Percentiles rank a stretch among this genome's conserved stretches.
Evolutionary conservation across 2,888 invertebrate genomes (phyloP).

Genomic region (Hyles lineata): DNA sequence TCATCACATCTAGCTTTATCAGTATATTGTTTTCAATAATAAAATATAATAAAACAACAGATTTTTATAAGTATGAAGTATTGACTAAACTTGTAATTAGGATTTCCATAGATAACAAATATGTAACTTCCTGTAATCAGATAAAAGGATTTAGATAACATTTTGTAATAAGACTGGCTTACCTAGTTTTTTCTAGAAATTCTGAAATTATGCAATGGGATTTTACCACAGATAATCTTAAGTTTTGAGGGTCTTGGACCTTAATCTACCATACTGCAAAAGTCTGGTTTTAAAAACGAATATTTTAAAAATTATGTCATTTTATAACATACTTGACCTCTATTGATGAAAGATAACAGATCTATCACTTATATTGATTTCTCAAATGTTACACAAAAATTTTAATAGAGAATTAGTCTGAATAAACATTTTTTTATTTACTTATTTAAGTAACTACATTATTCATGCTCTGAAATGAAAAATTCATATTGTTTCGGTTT

Average conservation of each 20-base stretch:
- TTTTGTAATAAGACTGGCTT: not conserved
- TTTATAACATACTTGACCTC: not conserved
- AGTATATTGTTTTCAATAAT: no score
- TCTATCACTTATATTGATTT: not conserved
- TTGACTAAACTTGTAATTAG: not conserved
- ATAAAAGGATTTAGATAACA: constrained; percentile 33
- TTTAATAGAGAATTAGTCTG: not conserved
- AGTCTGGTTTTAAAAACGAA: no score
- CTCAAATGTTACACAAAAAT: not conserved
- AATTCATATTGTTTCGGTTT: no score
- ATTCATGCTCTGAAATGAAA: no score
- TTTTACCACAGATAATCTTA: not conserved
- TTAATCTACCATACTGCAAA: no score
- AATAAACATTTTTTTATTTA: not conserved
- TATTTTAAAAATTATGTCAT: not conserved
- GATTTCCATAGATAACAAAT: not conserved
- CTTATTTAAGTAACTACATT: no score
- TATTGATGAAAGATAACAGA: not conserved
- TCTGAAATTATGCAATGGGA: not conserved
- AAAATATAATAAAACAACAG: no score
- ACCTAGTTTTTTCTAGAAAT: constrained; percentile 23
- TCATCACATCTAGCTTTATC: no score
- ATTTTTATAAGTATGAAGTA: not conserved
- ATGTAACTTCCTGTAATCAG: constrained; percentile 23
- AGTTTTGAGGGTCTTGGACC: no score